Evolutionary conservation across 2,113 vertebrate genomes (phyloP).

Genomic region (Leptodactylus fuscus): DNA sequence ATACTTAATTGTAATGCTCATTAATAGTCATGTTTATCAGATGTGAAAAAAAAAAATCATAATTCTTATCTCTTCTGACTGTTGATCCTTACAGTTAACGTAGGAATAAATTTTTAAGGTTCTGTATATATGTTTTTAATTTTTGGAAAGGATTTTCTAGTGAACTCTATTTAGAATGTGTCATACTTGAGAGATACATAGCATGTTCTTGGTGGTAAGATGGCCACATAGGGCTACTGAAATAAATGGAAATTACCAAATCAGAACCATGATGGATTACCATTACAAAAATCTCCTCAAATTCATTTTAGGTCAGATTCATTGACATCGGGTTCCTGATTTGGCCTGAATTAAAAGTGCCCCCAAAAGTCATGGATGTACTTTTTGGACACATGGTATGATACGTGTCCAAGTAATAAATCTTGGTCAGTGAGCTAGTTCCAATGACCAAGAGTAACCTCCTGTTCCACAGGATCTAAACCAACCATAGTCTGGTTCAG

Average conservation of each 20-base stretch:
- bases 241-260: not conserved
- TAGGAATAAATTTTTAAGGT: not conserved
- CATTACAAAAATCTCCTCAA: too few relatives aligned
- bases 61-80: not conserved
- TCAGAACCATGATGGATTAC: not conserved
- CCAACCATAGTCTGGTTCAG: too few relatives aligned
- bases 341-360: too few relatives aligned
- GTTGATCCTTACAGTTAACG: not conserved
- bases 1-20: slow-evolving; percentile 24
- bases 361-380: too few relatives aligned
- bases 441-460: too few relatives aligned
- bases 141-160: not conserved
- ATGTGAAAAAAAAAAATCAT: not conserved
- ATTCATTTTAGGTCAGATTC: too few relatives aligned
- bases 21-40: not conserved
- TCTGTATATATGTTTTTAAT: not conserved
- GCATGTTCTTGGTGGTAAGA: not conserved
- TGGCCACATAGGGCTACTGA: not conserved
- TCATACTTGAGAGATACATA: not conserved
- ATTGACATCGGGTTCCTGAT: too few relatives aligned
- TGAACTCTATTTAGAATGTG: not conserved
- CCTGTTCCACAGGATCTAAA: too few relatives aligned
- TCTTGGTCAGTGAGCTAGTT: too few relatives aligned
- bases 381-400: too few relatives aligned
- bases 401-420: too few relatives aligned